These are phyloP conservation scores for Homarus gammarus DNA, from an alignment of 2,888 invertebrate species.

Conservation along the genomic window DNA sequence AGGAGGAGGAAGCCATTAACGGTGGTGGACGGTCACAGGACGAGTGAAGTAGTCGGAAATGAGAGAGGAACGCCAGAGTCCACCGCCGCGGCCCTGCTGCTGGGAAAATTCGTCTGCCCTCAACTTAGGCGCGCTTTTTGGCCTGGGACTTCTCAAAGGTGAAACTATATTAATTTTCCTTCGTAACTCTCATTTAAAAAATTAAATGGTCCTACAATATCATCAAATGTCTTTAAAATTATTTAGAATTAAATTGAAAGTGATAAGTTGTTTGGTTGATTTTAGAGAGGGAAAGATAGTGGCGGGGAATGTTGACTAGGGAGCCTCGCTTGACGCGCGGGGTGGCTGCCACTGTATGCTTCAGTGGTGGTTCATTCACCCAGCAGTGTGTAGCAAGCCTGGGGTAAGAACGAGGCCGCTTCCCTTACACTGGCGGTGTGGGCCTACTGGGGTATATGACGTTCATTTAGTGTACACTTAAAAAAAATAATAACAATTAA, in stretches of 20 bases:
- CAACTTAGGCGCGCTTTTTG: slow-evolving; percentile 42
- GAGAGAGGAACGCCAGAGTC: slow-evolving; percentile 2
- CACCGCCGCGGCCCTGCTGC: slow-evolving; percentile 12
- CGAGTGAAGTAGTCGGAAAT: background rate
- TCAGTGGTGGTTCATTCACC: slow-evolving; percentile 49
- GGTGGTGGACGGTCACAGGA: background rate
- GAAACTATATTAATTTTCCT: background rate
- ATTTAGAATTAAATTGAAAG: background rate
- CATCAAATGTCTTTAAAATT: background rate
- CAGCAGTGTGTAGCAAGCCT: slow-evolving; percentile 26
- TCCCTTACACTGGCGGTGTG: background rate
- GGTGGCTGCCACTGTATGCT: slow-evolving; percentile 35
- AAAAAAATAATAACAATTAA: too few relatives aligned
- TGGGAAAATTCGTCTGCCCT: slow-evolving; percentile 44
- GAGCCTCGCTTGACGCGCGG: background rate
- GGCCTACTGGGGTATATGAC: background rate
- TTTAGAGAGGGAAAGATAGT: background rate
- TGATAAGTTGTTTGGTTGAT: background rate
- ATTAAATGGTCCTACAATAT: too few relatives aligned
- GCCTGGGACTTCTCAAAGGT: background rate
- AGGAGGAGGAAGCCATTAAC: background rate
- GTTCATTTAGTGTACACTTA: too few relatives aligned
- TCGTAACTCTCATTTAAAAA: background rate
- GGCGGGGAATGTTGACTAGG: background rate
- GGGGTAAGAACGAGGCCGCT: slow-evolving; percentile 14